Conservation (phyloP, 2,113 vertebrate species). For the Notiomystis cincta region DNA sequence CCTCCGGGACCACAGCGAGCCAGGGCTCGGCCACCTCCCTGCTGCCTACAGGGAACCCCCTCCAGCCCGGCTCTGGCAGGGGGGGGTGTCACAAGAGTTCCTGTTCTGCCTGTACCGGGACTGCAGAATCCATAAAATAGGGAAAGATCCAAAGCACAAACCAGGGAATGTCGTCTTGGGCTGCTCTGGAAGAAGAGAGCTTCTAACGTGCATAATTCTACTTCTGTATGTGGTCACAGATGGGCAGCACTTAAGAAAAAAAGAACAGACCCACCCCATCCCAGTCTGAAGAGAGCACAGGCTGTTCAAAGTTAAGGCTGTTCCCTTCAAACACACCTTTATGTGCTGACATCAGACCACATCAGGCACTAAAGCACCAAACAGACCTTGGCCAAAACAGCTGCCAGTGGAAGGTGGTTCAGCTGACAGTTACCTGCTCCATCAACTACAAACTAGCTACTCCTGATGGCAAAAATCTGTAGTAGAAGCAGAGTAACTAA, state of each 20-base stretch:
- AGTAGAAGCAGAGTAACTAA: not conserved
- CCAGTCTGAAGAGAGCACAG: not conserved
- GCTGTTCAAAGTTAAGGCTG: not conserved
- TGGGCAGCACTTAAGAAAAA: not conserved
- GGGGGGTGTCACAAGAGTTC: not conserved
- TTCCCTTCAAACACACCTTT: not conserved
- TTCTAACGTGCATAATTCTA: not conserved
- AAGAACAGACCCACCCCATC: not conserved
- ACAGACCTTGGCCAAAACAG: not conserved
- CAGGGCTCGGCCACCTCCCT: not conserved
- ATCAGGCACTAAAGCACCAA: not conserved
- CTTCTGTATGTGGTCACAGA: not conserved
- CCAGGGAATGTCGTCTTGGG: not conserved
- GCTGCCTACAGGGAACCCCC: rapidly evolving
- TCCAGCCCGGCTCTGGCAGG: not conserved
- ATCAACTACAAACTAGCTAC: not conserved
- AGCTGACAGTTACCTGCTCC: too few species aligned
- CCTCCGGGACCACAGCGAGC: too few species aligned
- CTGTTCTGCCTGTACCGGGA: too few species aligned
- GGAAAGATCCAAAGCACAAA: not conserved
- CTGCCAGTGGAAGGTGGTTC: not conserved
- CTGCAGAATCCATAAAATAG: not conserved
- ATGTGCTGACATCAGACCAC: not conserved
- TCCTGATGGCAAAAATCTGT: not conserved
- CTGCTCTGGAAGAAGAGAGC: not conserved